phyloP scores from a whole-genome alignment of 2,888 invertebrate genomes.

The Caenorhabditis sinica region DNA sequence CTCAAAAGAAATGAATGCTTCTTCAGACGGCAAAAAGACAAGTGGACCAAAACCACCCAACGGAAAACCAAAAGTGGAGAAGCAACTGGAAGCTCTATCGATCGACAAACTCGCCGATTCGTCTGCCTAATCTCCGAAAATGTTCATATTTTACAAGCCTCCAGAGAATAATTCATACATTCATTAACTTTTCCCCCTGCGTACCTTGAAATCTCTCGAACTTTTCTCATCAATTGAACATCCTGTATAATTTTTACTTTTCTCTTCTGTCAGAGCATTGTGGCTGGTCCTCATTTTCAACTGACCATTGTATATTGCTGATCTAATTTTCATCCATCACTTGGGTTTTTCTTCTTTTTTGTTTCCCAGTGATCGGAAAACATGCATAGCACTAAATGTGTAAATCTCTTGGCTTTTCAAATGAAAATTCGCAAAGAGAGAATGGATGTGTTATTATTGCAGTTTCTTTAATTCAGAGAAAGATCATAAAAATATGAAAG shows the following conservation, averaged over 20 bases:
- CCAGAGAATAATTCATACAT: not conserved
- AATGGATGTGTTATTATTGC: no score
- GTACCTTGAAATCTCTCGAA: not conserved
- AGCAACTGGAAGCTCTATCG: constrained; percentile 52
- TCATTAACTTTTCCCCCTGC: not conserved
- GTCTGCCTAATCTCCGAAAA: not conserved
- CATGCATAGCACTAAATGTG: no score
- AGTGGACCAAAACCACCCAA: constrained; percentile 76
- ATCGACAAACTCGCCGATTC: constrained; percentile 54
- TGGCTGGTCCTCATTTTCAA: not conserved
- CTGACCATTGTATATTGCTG: no score
- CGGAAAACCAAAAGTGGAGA: constrained; percentile 70
- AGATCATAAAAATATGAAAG: no score
- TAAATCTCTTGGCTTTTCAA: no score
- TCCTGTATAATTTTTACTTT: not conserved
- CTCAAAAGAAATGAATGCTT: no score
- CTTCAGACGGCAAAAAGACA: constrained; percentile 62
- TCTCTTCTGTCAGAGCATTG: not conserved
- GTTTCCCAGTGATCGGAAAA: no score
- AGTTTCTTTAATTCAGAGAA: no score
- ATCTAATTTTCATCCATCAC: no score
- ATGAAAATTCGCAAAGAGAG: no score
- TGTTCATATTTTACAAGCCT: no score
- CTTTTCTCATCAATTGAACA: not conserved
- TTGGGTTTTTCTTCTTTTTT: no score